These are phyloP conservation scores for Ardeotis arabs DNA, from an alignment of 2,113 vertebrate genomes.

Conservation along the genomic window DNA sequence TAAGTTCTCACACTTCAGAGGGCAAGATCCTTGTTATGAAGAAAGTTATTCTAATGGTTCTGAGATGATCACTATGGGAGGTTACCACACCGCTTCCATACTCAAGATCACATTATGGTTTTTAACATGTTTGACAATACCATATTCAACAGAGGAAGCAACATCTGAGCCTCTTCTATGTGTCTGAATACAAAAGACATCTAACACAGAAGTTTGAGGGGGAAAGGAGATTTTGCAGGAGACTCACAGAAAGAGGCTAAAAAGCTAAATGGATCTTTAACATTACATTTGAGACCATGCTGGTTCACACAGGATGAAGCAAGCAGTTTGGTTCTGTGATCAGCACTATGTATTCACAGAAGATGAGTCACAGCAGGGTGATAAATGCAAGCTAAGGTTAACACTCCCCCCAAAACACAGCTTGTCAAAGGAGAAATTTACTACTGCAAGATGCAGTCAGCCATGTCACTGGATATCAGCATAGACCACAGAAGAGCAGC, in stretches of 20 bases:
- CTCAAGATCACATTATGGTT: neutral
- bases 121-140: neutral
- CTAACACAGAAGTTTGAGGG: neutral
- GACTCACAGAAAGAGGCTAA: neutral
- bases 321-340: neutral
- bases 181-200: neutral
- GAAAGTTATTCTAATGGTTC: neutral
- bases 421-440: neutral
- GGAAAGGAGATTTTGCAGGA: neutral
- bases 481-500: neutral
- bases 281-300: neutral
- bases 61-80: neutral
- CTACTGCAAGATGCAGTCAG: conserved; percentile 5
- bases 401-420: neutral
- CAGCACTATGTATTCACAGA: conserved; percentile 17
- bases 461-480: neutral
- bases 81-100: neutral
- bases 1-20: neutral
- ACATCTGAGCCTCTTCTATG: neutral
- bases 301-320: neutral
- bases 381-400: conserved; percentile 31
- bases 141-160: neutral
- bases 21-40: neutral
- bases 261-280: neutral
- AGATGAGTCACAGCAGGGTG: conserved; percentile 45